Evolutionary conservation across 2,113 vertebrate species (phyloP), one percentile per base, ranked within the genome.

Genomic region (Zingel zingel): DNA sequence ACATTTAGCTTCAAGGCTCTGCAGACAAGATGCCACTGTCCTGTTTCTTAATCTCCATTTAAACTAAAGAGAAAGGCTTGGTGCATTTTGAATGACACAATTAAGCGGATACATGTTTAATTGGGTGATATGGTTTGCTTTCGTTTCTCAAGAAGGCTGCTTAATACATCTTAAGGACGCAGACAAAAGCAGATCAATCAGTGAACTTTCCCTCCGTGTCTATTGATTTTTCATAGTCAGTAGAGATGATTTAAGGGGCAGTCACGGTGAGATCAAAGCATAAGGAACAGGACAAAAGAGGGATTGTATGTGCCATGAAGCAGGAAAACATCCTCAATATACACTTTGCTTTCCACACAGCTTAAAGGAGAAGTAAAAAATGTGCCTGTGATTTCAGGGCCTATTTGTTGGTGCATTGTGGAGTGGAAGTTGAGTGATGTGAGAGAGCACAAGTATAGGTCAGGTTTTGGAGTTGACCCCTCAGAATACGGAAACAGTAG

Each of bases 201-300:
- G 16, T 43, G 57, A 66, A 75, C 62, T 81, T 68, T 73, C 47
- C 27, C 74, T 67, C 82, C 58, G 50, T 68, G 30, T 74, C 70
- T 73, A 90, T 89, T 77, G 88, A 93, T 92, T 91, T 83, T 88
- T 86, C 74, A 74, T 77, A 81, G 85, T 84, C 84, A 36, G 53
- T 74, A 66, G 58, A 59, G 43, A 87, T 86, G 63, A 84, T 87
- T 86, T 74, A 74, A 66, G 73, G 61, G 25, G 59, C 51, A 63
- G 86, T 79, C 75, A 81, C 7, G 27, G 77, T 16, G 50, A 57
- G 81, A 79, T 85, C 74, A 88, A 85, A 86, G 71, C 77, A n/a
- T 54, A 72, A 63, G 30, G 58, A 82, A 86, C 27, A 25, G 70
- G 80, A 84, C 81, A 84, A 83, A 66, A 51, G 63, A 30, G 9